Evolutionary conservation across 2,113 vertebrate species (phyloP).

Genomic region (Microtus pennsylvanicus): DNA sequence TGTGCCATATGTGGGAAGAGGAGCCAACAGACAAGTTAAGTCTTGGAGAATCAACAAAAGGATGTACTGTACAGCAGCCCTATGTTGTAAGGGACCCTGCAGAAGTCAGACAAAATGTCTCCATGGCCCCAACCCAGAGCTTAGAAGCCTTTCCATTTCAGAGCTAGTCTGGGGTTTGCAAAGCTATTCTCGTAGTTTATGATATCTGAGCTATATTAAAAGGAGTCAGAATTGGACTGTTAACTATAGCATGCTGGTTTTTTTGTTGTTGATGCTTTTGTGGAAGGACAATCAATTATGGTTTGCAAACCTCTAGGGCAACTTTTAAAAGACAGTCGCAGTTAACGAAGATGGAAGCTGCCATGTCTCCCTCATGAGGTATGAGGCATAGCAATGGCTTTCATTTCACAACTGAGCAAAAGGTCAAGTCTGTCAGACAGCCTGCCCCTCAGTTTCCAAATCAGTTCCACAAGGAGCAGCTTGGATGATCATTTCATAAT

Average conservation of each 20-base stretch:
- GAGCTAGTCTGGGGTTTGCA: neutral
- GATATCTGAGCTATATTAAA: conserved; percentile 47
- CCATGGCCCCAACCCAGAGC: neutral
- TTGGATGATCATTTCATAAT: neutral
- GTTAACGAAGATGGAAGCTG: conserved; percentile 37
- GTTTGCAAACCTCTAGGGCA: conserved; percentile 75
- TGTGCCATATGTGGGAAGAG: neutral
- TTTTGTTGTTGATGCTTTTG: conserved; percentile 36
- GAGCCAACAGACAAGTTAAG: neutral
- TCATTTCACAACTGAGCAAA: conserved; percentile 35
- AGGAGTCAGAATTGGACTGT: conserved; percentile 54
- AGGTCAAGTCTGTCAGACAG: neutral
- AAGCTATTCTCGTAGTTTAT: conserved; percentile 38
- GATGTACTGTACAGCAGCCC: neutral
- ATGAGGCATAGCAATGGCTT: conserved; percentile 10
- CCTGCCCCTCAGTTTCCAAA: neutral
- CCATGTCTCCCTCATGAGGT: conserved; percentile 16
- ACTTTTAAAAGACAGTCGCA: neutral
- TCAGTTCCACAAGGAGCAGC: neutral
- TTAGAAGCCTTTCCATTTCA: neutral
- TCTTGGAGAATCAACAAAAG: neutral
- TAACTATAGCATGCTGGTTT: conserved; percentile 41
- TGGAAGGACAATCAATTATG: conserved; percentile 66
- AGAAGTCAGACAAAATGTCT: neutral
- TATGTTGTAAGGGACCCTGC: neutral